Percentiles rank a stretch among this genome's conserved stretches.
These are phyloP conservation scores for Incurvaria masculella DNA, from an alignment of 2,888 invertebrate species.

Conservation along the genomic window DNA sequence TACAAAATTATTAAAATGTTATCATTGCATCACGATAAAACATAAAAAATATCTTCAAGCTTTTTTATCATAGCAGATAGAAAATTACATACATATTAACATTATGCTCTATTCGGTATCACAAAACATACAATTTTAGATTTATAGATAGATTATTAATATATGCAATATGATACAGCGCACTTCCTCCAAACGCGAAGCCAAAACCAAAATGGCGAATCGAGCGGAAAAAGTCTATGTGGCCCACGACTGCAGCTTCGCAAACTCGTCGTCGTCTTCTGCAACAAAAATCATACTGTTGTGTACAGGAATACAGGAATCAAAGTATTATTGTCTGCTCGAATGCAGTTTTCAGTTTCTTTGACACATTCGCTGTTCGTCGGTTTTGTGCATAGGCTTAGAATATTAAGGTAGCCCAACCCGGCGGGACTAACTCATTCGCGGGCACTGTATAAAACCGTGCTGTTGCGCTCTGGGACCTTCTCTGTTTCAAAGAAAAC, in stretches of 20 bases:
- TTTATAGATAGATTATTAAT: not conserved
- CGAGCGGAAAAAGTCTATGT: slow-evolving; percentile 26
- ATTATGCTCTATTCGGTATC: not conserved
- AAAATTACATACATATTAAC: not conserved
- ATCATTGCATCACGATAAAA: too few relatives aligned
- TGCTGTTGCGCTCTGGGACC: too few relatives aligned
- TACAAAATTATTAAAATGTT: too few relatives aligned
- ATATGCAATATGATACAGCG: not conserved
- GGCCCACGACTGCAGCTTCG: slow-evolving; percentile 43
- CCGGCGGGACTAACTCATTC: too few relatives aligned
- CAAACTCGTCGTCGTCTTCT: slow-evolving; percentile 45
- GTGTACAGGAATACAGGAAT: too few relatives aligned
- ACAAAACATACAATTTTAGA: not conserved
- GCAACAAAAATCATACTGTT: slow-evolving; percentile 24
- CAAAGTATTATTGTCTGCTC: too few relatives aligned
- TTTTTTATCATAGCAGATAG: not conserved
- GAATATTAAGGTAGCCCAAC: too few relatives aligned
- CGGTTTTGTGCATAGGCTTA: too few relatives aligned
- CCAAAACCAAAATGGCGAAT: not conserved
- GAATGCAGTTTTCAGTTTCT: too few relatives aligned
- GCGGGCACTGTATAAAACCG: too few relatives aligned
- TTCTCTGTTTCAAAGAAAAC: too few relatives aligned
- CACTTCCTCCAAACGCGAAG: not conserved
- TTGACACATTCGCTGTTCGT: too few relatives aligned
- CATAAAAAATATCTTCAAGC: not conserved